Evolutionary conservation across 2,113 vertebrate genomes (phyloP), one percentile per base, ranked within the genome.

Genomic region (Callionymus lyra): DNA sequence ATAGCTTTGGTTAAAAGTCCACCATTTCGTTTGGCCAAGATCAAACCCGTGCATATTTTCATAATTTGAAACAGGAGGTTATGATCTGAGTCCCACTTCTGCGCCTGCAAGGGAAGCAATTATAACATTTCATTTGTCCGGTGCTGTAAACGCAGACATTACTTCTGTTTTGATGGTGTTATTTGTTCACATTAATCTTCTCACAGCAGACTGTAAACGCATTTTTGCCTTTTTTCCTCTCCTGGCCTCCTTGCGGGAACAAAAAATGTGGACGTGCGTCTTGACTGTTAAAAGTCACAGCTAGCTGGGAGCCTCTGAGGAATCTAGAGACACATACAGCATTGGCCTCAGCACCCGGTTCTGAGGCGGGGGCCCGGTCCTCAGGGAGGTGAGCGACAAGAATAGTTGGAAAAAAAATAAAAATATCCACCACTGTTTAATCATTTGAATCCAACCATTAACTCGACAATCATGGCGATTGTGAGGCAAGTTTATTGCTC

Each of bases 301-400:
- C 56, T 72, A 63, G 55, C 41, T 77, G 73, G 71, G 53, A 78
- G 61, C 40, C 50, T 50, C 44, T 65, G 48, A 74, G 76, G 77
- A 81, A 79, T 77, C 66, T 74, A 52, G 57, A 48, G 63, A 59
- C 56, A 73, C 71, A 75, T 66, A 63, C 49, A 61, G n/a, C 36
- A 12, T 15, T 60, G 52, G 53, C 56, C 54, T 56, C 40, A 34
- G 19, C 31, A 36, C 40, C 5, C 5, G 12, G 38, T 47, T 41
- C 52, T 41, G 41, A 68, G 11, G 37, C 41, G 37, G 54, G 54
- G 59, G 43, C 47, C 51, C 58, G 47, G 31, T 39, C 33, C 55
- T 58, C 47, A 52, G 48, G 65, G 38, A 68, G 55, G 63, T 35
- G 54, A 56, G 59, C 61, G 45, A 59, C 59, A 53, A 57, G 56